These are phyloP conservation scores for Equus przewalskii DNA, from an alignment of 2,113 vertebrate genomes.

Conservation along the genomic window DNA sequence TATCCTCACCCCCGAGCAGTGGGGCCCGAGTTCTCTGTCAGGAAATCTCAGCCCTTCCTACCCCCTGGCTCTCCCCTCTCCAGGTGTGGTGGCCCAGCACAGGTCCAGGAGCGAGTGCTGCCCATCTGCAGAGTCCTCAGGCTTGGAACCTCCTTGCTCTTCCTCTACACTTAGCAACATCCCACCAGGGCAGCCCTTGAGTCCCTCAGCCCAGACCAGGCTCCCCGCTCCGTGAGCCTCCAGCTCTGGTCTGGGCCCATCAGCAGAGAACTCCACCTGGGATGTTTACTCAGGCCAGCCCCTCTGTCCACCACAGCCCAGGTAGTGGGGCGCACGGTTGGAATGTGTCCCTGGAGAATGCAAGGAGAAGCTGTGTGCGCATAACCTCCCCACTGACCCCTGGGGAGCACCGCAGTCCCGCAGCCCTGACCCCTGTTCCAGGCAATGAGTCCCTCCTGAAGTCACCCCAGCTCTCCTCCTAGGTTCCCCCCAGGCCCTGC, in stretches of 20 bases:
- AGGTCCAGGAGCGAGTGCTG: neutral
- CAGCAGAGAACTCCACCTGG: neutral
- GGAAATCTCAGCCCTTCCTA: neutral
- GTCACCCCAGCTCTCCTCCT: neutral
- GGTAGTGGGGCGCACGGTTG: neutral
- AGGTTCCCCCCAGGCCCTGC: neutral
- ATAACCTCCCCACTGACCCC: neutral
- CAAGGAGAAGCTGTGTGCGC: neutral
- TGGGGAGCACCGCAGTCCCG: fast-evolving
- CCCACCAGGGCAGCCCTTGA: neutral
- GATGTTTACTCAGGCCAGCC: neutral
- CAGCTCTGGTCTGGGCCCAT: neutral
- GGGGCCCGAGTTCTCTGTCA: neutral
- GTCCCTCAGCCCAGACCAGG: neutral
- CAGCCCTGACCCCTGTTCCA: neutral
- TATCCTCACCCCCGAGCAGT: neutral
- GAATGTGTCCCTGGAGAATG: neutral
- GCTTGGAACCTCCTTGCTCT: neutral
- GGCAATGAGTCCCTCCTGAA: neutral
- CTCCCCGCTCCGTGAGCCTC: neutral
- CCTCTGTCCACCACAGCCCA: neutral
- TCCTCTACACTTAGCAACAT: neutral
- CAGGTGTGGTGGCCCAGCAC: neutral
- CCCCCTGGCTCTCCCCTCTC: neutral
- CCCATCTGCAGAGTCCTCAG: neutral